These are phyloP conservation scores for Euproctis similis DNA, from an alignment of 2,888 invertebrate genomes.

Conservation along the genomic window DNA sequence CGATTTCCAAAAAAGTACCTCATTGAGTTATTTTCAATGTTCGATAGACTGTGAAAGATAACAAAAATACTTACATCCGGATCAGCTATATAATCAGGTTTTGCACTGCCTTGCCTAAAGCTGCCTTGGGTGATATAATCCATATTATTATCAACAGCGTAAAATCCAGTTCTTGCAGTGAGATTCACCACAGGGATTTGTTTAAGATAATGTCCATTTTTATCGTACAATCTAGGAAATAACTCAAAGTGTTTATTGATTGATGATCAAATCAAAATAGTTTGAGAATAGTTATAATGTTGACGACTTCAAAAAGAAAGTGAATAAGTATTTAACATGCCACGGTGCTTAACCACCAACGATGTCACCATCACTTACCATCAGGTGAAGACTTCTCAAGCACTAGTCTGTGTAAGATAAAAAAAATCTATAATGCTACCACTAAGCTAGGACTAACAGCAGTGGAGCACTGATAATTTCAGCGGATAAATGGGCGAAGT, in stretches of 20 bases:
- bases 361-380: too few relatives aligned
- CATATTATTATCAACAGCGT: slow-evolving; percentile 40
- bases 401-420: too few relatives aligned
- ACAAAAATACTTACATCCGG: slow-evolving; percentile 37
- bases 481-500: too few relatives aligned
- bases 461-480: too few relatives aligned
- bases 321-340: not conserved
- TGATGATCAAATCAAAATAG: not conserved
- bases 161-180: slow-evolving; percentile 39
- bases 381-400: too few relatives aligned
- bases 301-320: not conserved
- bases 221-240: slow-evolving; percentile 44
- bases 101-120: slow-evolving; percentile 44
- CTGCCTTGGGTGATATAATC: slow-evolving; percentile 45
- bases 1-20: too few relatives aligned
- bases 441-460: too few relatives aligned
- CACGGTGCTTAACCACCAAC: too few relatives aligned
- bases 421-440: too few relatives aligned
- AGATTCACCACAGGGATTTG: slow-evolving; percentile 38
- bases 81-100: slow-evolving; percentile 43
- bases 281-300: not conserved
- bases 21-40: too few relatives aligned
- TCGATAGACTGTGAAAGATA: too few relatives aligned
- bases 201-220: slow-evolving; percentile 34
- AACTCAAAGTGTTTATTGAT: too few relatives aligned